Base-by-base conservation (phyloP, 2,113 vertebrate species). In the Colossoma macropomum region DNA sequence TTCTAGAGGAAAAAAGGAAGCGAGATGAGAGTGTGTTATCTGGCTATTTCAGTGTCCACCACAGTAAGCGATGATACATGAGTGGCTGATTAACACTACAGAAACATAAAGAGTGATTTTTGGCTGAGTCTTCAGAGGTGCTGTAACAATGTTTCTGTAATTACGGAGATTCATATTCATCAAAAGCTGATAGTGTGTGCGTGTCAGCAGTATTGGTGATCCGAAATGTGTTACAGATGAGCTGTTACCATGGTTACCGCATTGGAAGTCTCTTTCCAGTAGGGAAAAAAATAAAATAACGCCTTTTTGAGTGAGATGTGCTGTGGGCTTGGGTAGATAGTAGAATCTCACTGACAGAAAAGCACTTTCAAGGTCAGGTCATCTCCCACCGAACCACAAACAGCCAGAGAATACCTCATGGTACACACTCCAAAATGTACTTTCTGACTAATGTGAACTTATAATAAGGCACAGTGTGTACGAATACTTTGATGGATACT, bases 201-300 rank as follows among this genome's bases (percentile, higher is more conserved):
- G 25, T 80, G 70, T 79, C 63, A 63, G 66, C 45, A 15, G 28
- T 77, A 77, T 83, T 71, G 70, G 68, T 81, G 78, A 78, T 81
- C 70, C 66, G 34, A 77, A 69, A 81, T 82, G 71, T 80, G 50
- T 63, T 82, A 76, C 75, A 85, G 79, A 62, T 65, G 65, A 65
- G 80, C 32, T 62, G 83, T 86, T 83, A 60, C 84, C 84, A 87
- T 83, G 81, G 80, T 83, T 79, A 85, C 84, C 19, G 41, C n/a
- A 27, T 68, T 80, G 70, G 41, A 75, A 76, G 80, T 79, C 60
- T 81, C 73, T 71, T 73, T 48, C 41, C 25, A 65, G 77, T 83
- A 63, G 48, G 52, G n/a, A 27, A 12, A 13, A 13, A 25, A 60
- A 25, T 1, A 60, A 60, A 62, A 62, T 59, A 59, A n/a, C 54